A percentile compares a stretch with the other conserved stretches of the same genome.
Conservation (phyloP, 2,113 vertebrate genomes). For the Sclerurus mexicanus region DNA sequence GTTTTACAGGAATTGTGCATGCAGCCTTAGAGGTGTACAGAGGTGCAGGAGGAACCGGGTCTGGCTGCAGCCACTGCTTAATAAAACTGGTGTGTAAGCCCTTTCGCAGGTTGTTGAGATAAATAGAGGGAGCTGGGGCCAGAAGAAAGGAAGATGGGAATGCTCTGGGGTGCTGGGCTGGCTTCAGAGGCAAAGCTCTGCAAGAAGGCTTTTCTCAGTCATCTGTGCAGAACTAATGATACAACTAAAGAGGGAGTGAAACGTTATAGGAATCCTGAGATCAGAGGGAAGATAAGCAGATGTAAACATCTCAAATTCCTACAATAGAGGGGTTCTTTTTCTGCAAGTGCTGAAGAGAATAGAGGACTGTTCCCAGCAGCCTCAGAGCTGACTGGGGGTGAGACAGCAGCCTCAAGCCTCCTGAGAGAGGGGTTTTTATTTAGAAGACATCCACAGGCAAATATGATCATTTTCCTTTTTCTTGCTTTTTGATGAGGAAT, state of each 20-base stretch:
- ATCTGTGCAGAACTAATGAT: not conserved
- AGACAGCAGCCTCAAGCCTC: conserved; percentile 12
- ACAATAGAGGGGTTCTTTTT: not conserved
- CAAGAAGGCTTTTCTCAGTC: not conserved
- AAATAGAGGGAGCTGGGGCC: not conserved
- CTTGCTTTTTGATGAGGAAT: conserved; percentile 44
- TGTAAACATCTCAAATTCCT: conserved; percentile 34
- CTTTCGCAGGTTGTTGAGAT: not conserved
- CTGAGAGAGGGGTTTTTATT: conserved; percentile 30
- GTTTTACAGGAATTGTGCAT: not conserved
- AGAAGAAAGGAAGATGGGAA: not conserved
- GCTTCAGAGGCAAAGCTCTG: not conserved
- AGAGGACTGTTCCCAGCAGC: not conserved
- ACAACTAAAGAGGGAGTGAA: not conserved
- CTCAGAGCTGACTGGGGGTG: not conserved
- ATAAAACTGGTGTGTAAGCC: not conserved
- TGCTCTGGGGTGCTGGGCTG: not conserved
- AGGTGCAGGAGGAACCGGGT: not conserved
- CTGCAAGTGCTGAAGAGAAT: not conserved
- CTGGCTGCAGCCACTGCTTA: not conserved
- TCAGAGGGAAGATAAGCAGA: conserved; percentile 27
- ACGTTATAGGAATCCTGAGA: not conserved
- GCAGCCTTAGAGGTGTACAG: not conserved
- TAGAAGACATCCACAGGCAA: conserved; percentile 52
- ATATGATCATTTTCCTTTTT: not conserved